phyloP scores from a whole-genome alignment of 2,797 vertebrate genomes.

The Pseudochaenichthys georgianus region DNA sequence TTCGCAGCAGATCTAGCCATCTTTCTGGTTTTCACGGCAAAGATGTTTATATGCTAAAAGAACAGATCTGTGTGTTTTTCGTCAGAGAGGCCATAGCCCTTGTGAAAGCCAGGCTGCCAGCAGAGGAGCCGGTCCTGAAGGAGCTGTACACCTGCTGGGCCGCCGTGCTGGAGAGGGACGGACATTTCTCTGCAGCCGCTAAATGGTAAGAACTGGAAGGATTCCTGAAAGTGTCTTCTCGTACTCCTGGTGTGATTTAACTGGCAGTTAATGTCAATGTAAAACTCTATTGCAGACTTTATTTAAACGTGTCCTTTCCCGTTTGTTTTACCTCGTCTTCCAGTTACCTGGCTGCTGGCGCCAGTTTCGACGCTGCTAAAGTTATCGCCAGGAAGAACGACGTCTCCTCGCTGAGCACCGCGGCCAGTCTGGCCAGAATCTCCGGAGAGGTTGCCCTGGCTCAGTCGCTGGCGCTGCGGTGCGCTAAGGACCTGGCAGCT shows the following conservation, averaged over 20 bases:
- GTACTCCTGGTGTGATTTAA: not conserved
- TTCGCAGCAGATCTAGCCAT: not conserved
- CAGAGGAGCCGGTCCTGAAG: conserved; percentile 89
- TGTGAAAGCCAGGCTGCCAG: conserved; percentile 91
- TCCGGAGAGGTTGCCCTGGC: conserved; percentile 88
- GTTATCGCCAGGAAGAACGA: conserved; percentile 94
- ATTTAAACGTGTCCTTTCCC: not conserved
- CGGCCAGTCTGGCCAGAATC: conserved; percentile 87
- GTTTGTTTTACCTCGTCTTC: not conserved
- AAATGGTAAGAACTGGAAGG: conserved; percentile 88
- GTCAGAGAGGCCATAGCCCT: conserved; percentile 94
- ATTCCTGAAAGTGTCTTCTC: too few relatives aligned
- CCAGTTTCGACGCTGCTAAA: conserved; percentile 93
- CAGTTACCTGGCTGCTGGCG: conserved; percentile 91
- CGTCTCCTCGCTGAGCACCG: conserved; percentile 86
- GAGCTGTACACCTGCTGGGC: conserved; percentile 93
- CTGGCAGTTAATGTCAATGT: not conserved
- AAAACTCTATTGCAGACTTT: not conserved
- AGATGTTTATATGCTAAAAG: not conserved
- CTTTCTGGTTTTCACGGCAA: not conserved
- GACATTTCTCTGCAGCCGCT: conserved; percentile 93
- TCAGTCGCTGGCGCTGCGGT: conserved; percentile 89
- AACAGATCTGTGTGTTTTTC: conserved; percentile 3
- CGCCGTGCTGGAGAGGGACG: conserved; percentile 91
- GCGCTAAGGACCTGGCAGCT: conserved; percentile 89